Evolutionary conservation across 2,888 invertebrate species (phyloP).

Genomic region (Protonemura montana): DNA sequence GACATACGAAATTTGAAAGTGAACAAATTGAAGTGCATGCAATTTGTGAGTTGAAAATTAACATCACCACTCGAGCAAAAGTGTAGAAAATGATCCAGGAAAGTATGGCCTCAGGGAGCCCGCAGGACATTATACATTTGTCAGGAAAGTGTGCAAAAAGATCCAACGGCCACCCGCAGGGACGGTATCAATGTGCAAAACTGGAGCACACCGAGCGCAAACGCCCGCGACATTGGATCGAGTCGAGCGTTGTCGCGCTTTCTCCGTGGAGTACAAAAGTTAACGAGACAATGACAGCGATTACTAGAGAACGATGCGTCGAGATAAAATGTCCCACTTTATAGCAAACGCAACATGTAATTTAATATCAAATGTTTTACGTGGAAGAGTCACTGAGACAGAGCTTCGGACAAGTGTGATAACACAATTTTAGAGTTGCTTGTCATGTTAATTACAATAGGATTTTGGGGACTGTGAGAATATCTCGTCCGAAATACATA

Average conservation of each 20-base stretch:
- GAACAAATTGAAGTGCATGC: background rate
- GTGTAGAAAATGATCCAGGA: background rate
- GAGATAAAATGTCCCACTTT: background rate
- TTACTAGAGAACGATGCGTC: background rate
- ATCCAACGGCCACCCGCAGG: background rate
- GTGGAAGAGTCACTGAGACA: background rate
- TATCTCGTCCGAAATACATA: no score
- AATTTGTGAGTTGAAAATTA: background rate
- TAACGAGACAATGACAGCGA: slow-evolving; percentile 12
- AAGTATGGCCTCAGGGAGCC: background rate
- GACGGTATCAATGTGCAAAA: background rate
- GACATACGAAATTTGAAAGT: background rate
- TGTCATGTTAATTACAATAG: no score
- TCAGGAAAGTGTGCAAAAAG: background rate
- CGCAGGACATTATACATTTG: background rate
- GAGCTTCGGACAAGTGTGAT: background rate
- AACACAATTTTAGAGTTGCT: no score
- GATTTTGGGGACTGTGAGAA: no score
- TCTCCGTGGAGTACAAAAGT: background rate
- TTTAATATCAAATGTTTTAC: slow-evolving; percentile 1
- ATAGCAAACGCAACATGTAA: background rate
- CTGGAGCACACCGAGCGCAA: background rate
- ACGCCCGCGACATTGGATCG: background rate
- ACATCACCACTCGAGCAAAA: background rate
- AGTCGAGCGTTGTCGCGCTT: background rate